Percentiles rank a stretch among this genome's conserved stretches.
phyloP scores from a whole-genome alignment of 2,888 invertebrate genomes.

The Allolobophora icterica region DNA sequence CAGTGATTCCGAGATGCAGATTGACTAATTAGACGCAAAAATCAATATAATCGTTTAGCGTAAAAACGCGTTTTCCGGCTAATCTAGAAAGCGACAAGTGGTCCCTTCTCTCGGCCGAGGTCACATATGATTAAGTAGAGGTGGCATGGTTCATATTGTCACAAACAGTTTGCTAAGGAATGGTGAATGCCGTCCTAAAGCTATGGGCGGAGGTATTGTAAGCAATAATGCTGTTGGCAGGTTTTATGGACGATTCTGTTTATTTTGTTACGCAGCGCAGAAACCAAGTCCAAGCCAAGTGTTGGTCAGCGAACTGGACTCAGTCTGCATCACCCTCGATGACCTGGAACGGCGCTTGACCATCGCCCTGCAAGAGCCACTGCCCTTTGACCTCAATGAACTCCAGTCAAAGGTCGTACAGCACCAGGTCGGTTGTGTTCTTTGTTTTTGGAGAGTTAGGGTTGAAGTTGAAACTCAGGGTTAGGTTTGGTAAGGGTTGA shows the following conservation, averaged over 20 bases:
- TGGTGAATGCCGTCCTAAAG: too few species aligned
- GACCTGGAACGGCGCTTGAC: slow-evolving; percentile 82
- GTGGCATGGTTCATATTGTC: too few species aligned
- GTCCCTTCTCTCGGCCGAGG: too few species aligned
- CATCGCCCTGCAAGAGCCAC: slow-evolving; percentile 69
- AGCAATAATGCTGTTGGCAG: too few species aligned
- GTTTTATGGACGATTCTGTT: neutral
- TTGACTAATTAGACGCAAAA: too few species aligned
- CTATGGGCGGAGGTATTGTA: too few species aligned
- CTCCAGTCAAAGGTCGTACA: slow-evolving; percentile 83
- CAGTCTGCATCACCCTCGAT: slow-evolving; percentile 75
- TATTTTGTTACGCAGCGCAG: neutral
- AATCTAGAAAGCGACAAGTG: too few species aligned
- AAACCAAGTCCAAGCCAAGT: slow-evolving; percentile 69
- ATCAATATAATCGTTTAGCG: too few species aligned
- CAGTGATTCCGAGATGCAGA: too few species aligned
- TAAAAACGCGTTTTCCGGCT: too few species aligned
- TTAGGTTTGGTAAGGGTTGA: neutral
- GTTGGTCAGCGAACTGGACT: slow-evolving; percentile 70
- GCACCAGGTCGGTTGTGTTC: slow-evolving; percentile 69
- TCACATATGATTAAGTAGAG: too few species aligned
- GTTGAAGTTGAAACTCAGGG: neutral
- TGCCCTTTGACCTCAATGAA: slow-evolving; percentile 78
- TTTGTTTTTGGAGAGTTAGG: neutral
- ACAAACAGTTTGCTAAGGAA: too few species aligned